Conservation (phyloP, 2,113 vertebrate species). For the Lethenteron reissneri region DNA sequence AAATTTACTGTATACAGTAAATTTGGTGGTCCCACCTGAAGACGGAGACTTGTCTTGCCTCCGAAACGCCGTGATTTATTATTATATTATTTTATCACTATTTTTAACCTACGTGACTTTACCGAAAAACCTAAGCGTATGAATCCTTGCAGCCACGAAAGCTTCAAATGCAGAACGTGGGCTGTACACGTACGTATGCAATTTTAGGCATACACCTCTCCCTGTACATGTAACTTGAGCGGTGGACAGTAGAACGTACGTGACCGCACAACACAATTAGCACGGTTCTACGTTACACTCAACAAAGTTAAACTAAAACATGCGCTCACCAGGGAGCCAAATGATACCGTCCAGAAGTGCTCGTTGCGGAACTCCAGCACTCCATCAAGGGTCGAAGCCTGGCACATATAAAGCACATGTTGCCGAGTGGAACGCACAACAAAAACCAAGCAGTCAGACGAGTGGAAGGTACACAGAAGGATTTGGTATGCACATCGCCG, state of each 20-base stretch:
- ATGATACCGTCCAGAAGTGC: slow-evolving; percentile 91
- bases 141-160: background rate
- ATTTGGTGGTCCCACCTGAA: too few relatives aligned
- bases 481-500: too few relatives aligned
- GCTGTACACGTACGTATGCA: background rate
- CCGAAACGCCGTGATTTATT: too few relatives aligned
- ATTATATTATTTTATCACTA: too few relatives aligned
- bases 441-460: too few relatives aligned
- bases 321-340: slow-evolving; percentile 63
- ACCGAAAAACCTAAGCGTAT: background rate
- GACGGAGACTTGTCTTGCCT: too few relatives aligned
- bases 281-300: background rate
- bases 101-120: too few relatives aligned
- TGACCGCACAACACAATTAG: background rate
- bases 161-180: background rate
- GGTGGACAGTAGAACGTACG: background rate
- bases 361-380: slow-evolving; percentile 90
- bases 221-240: background rate
- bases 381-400: slow-evolving; percentile 92
- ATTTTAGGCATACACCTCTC: background rate
- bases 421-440: too few relatives aligned
- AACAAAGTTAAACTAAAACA: background rate
- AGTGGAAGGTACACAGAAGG: too few relatives aligned
- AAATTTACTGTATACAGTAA: too few relatives aligned
- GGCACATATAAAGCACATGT: background rate